phyloP scores from a whole-genome alignment of 1,140 invertebrate species.

The Eupeodes corollae region DNA sequence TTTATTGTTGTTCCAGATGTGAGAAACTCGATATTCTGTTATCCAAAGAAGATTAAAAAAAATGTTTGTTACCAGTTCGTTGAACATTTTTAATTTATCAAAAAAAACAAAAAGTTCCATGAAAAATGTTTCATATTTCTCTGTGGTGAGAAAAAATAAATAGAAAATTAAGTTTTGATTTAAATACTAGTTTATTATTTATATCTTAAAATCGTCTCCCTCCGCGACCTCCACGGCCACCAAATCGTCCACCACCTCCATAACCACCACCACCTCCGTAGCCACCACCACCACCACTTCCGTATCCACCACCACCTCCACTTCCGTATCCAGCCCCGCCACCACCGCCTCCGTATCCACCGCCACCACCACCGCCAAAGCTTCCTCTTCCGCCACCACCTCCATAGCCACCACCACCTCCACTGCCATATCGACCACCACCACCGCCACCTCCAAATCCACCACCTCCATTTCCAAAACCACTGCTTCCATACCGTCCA shows the following conservation, averaged over 20 bases:
- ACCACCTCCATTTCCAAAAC: constrained; percentile 1
- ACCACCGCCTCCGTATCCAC: constrained; percentile 22
- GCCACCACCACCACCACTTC: constrained; percentile 16
- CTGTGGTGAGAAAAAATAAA: no score
- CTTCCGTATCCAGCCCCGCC: constrained; percentile 29
- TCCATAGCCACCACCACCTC: constrained; percentile 6
- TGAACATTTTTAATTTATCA: no score
- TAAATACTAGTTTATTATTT: no score
- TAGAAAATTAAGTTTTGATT: no score
- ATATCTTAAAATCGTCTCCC: neutral
- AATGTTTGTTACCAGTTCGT: no score
- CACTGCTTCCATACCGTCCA: constrained; percentile 2
- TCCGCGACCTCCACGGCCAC: constrained; percentile 8
- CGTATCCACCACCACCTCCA: constrained; percentile 5
- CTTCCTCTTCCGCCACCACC: constrained; percentile 6
- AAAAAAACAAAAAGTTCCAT: no score
- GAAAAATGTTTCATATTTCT: no score
- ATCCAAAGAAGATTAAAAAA: no score
- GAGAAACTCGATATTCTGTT: no score
- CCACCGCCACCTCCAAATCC: constrained; percentile 9
- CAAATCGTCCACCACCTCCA: constrained; percentile 8
- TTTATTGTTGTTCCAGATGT: no score
- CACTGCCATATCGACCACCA: constrained; percentile 1
- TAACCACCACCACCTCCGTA: constrained; percentile 6
- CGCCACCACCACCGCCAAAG: constrained; percentile 1